Conservation (phyloP, 1,140 invertebrate genomes). For the Cryptotermes secundus region DNA sequence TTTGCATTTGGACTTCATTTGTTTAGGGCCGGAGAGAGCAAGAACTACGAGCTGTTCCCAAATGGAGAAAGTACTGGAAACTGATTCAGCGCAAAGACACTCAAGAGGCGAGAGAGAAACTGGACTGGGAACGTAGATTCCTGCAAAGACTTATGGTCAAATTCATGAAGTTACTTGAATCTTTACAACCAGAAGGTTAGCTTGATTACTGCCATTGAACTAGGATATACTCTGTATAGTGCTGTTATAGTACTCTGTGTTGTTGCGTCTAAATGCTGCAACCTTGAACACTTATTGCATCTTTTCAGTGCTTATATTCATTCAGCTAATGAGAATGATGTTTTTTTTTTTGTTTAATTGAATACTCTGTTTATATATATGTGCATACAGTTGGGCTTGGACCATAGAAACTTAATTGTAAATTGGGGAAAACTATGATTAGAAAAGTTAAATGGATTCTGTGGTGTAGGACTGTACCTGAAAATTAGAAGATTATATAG, state of each 20-base stretch:
- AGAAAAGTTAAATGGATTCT: too few species aligned
- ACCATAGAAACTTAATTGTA: too few species aligned
- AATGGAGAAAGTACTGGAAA: slow-evolving; percentile 92
- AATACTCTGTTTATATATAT: too few species aligned
- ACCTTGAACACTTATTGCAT: too few species aligned
- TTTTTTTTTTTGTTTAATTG: too few species aligned
- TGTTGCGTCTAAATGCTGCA: too few species aligned
- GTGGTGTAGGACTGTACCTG: too few species aligned
- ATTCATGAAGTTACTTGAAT: slow-evolving; percentile 82
- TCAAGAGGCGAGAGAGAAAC: slow-evolving; percentile 65
- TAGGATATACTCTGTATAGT: background rate
- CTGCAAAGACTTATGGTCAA: slow-evolving; percentile 86
- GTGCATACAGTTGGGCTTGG: too few species aligned
- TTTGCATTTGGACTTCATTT: background rate
- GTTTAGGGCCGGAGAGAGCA: slow-evolving; percentile 70
- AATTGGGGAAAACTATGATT: too few species aligned
- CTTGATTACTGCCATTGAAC: background rate
- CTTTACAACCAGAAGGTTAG: slow-evolving; percentile 66
- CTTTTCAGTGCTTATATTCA: too few species aligned
- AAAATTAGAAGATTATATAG: too few species aligned
- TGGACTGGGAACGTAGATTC: slow-evolving; percentile 88
- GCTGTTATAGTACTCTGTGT: background rate
- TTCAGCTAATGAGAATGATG: too few species aligned
- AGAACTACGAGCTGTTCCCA: slow-evolving; percentile 83
- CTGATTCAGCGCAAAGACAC: slow-evolving; percentile 83